Evolutionary conservation across 2,888 invertebrate species (phyloP).

Genomic region (Clanis bilineata): DNA sequence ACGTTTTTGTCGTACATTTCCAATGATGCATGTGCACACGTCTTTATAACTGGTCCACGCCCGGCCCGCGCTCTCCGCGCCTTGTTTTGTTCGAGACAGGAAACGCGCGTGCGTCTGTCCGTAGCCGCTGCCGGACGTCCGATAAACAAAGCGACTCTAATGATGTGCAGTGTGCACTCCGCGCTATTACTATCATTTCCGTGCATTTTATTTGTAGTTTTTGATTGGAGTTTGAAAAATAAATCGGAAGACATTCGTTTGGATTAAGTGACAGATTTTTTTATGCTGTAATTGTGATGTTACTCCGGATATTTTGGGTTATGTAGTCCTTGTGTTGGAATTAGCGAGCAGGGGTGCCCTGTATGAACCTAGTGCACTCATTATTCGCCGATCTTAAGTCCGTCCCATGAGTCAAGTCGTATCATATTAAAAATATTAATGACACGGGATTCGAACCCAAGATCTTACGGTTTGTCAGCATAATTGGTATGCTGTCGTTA

Average conservation of each 20-base stretch:
- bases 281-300: not conserved
- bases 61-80: slow-evolving; percentile 29
- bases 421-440: no score
- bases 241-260: not conserved
- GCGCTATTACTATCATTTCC: not conserved
- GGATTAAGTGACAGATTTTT: no score
- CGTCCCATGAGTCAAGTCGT: no score
- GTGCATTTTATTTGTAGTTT: not conserved
- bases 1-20: not conserved
- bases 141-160: slow-evolving; percentile 34
- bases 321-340: no score
- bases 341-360: no score
- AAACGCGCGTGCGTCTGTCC: slow-evolving; percentile 32
- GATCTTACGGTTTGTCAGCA: no score
- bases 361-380: no score
- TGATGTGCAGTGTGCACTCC: slow-evolving; percentile 4
- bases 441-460: no score
- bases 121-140: slow-evolving; percentile 40
- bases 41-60: not conserved
- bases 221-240: not conserved
- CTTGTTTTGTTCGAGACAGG: slow-evolving; percentile 51
- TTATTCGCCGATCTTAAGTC: no score
- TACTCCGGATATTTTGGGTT: no score
- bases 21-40: not conserved
- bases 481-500: no score